A percentile compares a stretch with the other conserved stretches of the same genome.
Conservation (phyloP, 2,113 vertebrate species). For the Zosterops japonicus region DNA sequence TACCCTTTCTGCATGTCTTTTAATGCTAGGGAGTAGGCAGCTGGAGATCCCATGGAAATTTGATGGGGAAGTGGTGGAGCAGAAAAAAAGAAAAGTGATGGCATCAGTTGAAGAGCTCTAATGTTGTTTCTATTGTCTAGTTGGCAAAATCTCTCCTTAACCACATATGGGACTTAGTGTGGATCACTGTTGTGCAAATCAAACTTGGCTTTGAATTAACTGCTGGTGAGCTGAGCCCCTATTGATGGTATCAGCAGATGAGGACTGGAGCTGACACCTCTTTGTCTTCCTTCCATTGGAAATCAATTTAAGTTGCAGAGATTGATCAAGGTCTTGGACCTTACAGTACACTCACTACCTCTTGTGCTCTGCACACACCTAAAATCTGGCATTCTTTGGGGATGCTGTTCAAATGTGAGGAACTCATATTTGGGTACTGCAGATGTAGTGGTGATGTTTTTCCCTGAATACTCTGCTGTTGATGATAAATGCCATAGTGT, state of each 20-base stretch:
- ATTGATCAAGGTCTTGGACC: conserved; percentile 13
- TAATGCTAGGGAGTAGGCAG: neutral
- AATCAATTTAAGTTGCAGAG: conserved; percentile 18
- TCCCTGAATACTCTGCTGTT: neutral
- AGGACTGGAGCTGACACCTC: conserved; percentile 35
- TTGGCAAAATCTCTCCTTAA: conserved; percentile 38
- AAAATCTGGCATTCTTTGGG: neutral
- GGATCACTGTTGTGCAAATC: conserved; percentile 57
- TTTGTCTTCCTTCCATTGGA: conserved; percentile 14
- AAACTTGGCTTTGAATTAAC: conserved; percentile 61
- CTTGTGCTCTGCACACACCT: neutral
- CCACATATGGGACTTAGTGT: conserved; percentile 42
- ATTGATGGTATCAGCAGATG: conserved; percentile 42
- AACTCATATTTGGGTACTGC: neutral
- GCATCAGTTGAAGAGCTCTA: conserved; percentile 25
- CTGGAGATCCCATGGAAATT: neutral
- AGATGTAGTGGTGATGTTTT: neutral
- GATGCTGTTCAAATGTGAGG: neutral
- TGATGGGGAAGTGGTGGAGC: neutral
- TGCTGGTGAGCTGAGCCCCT: conserved; percentile 47
- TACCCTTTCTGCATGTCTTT: neutral
- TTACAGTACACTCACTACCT: neutral
- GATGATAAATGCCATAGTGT: neutral
- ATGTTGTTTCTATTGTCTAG: conserved; percentile 37
- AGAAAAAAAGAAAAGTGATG: neutral